phyloP scores from a whole-genome alignment of 2,797 vertebrate genomes.

The Poecile montanus region DNA sequence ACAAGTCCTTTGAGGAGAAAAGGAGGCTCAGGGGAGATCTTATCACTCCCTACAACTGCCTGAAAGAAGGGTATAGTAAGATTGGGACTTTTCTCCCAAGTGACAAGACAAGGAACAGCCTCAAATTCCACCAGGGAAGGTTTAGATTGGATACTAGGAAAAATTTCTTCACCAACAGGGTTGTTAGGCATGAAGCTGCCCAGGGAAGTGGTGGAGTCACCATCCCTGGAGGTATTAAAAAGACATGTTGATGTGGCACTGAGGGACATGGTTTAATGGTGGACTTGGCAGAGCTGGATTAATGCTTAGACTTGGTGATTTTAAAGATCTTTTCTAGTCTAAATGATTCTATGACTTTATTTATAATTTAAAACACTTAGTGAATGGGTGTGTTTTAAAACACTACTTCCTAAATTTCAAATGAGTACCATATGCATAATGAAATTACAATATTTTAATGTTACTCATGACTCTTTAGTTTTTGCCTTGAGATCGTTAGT shows the following conservation, averaged over 20 bases:
- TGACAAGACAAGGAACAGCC: not conserved
- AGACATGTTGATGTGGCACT: not conserved
- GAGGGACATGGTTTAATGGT: not conserved
- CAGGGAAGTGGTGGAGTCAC: not conserved
- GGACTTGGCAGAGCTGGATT: not conserved
- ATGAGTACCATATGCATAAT: not conserved
- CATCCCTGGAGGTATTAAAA: not conserved
- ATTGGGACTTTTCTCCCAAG: too few species aligned
- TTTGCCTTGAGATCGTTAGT: constrained; percentile 12
- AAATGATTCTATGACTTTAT: not conserved
- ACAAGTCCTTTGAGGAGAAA: not conserved
- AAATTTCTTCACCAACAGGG: not conserved
- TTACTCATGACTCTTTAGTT: not conserved
- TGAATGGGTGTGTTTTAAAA: not conserved
- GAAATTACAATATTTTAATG: not conserved
- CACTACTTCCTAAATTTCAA: not conserved
- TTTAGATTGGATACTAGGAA: not conserved
- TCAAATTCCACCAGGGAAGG: not conserved
- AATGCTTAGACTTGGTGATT: not conserved
- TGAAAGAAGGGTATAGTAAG: not conserved
- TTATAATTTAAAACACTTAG: constrained; percentile 15
- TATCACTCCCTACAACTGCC: not conserved
- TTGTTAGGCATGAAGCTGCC: not conserved
- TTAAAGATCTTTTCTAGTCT: not conserved
- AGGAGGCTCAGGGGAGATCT: not conserved